Base-by-base conservation (phyloP, 2,888 invertebrate species). In the Trichacis sp. region DNA sequence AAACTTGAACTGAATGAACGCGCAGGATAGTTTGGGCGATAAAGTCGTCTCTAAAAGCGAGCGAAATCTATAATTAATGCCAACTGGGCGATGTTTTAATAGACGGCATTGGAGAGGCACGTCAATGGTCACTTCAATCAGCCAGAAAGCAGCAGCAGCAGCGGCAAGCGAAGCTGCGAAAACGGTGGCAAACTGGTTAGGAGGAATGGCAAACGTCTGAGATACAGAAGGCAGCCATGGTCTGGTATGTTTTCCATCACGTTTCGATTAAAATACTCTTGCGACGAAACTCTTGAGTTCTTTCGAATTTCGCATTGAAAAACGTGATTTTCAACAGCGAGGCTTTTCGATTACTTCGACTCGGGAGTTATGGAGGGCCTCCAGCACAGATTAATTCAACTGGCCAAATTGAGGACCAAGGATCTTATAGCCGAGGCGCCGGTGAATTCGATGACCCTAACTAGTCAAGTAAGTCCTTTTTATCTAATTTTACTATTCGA, bases 301-400 rank as follows among this genome's bases (percentile, higher is more conserved):
- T n/a, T n/a, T n/a, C n/a, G n/a, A n/a, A 24, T 24, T 24, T 3
- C 24, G 3, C 24, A 24, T 24, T 24, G 24, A 24, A 5, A 5
- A 24, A 5, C 24, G 24, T 24, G 24, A 29, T 29, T 9, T 29
- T 33, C n/a, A 9, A 17, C 87, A 96, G 96, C 96, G 70, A 93
- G 95, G 74, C 92, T 94, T 88, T 95, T 95, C 83, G 97, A 97
- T 86, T 96, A 93, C 87, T 94, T 97, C 86, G 97, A 97, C 86
- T 87, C 91, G 70, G 93, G 96, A 51, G 92, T 93, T 69, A 96
- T 97, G 97, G 96, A 96, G 85, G 93, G 94, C 0, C 88, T 97
- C 40, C 92, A 94, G 83, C 92, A 95, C 86, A 91, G 93, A 65
- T 86, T 97, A 72, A 85, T 91, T 54, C 86, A 86, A 62, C 82